Evolutionary conservation across 1,140 invertebrate genomes (phyloP), one percentile per base, ranked within the genome.

Genomic region (Ips typographus): DNA sequence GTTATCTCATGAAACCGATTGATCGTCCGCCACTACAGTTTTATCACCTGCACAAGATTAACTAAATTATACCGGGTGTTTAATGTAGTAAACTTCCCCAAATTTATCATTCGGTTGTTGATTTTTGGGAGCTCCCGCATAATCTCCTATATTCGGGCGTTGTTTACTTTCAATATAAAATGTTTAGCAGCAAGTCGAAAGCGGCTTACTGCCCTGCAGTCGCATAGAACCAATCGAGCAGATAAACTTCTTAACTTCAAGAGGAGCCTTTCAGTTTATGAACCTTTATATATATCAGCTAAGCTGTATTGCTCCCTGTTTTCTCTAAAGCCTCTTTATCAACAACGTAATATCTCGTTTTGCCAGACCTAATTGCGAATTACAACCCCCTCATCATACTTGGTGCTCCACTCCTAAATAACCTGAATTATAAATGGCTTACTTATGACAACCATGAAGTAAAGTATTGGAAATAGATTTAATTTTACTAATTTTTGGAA

Each of bases 61-160:
- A 60, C 58, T 60, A 60, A 60, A 44, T 60, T 60, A 41, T 60
- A 60, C 8, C 42, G n/a, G 41, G 41, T 39, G n/a, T 44, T 60
- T 60, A 44, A 60, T 60, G 47, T 1, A 8, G 44, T 49, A 1
- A 8, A 22, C 22, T 49, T 22, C 44, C 7, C 22, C 44, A 49
- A 49, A 2, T 49, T 2, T 49, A 8, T 49, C 3, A 22, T 8
- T 3, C 7, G 7, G 44, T 6, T 2, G 44, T 49, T 49, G 6
- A 8, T 49, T 49, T 8, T 8, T 49, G 3, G 44, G 44, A 47
- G 44, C 44, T 47, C 43, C n/a, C n/a, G 22, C 22, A 22, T 49
- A 8, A 8, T 49, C 44, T 3, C 44, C 44, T 1, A 22, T 22
- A 22, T 22, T 22, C 22, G 22, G 22, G 22, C 22, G 22, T 49